These are phyloP conservation scores for Drosophila buzzatii DNA, from an alignment of 2,888 invertebrate species.

Conservation along the genomic window DNA sequence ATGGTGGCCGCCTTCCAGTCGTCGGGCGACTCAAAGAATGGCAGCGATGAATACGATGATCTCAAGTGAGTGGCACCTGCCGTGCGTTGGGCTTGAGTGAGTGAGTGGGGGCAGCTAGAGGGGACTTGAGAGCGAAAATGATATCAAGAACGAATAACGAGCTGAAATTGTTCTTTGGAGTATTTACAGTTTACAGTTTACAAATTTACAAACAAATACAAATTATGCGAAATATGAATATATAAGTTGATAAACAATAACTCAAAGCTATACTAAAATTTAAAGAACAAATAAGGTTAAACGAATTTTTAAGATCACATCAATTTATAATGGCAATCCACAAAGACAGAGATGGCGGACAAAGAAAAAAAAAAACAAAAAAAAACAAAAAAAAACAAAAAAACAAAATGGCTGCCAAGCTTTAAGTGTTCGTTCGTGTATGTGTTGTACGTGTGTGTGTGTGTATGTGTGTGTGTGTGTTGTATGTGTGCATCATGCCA, in stretches of 20 bases:
- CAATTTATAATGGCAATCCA: conserved; percentile 44
- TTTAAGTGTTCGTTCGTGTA: conserved; percentile 39
- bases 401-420: conserved; percentile 54
- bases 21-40: conserved; percentile 83
- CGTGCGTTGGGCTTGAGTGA: conserved; percentile 8
- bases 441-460: conserved; percentile 23
- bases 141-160: background rate
- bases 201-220: conserved; percentile 73
- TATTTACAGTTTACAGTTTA: conserved; percentile 77
- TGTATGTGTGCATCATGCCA: conserved; percentile 31
- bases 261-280: conserved; percentile 20
- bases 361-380: conserved; percentile 27
- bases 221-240: conserved; percentile 45
- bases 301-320: conserved; percentile 59
- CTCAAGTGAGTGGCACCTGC: conserved; percentile 74
- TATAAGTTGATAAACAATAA: conserved; percentile 41
- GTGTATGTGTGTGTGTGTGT: conserved; percentile 17
- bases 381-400: conserved; percentile 28
- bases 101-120: conserved; percentile 10
- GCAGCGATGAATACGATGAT: conserved; percentile 85
- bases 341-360: conserved; percentile 13
- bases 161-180: conserved; percentile 74
- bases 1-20: conserved; percentile 83
- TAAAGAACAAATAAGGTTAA: conserved; percentile 20
- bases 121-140: conserved; percentile 1